A percentile compares a stretch with the other conserved stretches of the same genome.
Conservation (phyloP, 2,888 invertebrate genomes). For the Dynastes hyllus region DNA sequence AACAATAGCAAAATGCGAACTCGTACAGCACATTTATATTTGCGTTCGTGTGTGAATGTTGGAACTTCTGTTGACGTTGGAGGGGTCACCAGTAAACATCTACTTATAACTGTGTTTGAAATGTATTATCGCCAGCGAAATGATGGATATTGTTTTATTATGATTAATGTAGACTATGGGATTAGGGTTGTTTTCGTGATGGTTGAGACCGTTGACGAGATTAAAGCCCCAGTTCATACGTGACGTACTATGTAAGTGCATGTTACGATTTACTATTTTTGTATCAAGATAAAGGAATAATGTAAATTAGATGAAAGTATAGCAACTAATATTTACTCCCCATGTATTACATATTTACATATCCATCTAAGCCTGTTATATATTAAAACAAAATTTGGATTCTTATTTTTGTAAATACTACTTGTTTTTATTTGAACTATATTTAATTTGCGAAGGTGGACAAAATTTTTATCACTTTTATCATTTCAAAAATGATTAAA, state of each 20-base stretch:
- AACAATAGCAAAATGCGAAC: conserved; percentile 63
- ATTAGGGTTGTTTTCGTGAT: conserved; percentile 56
- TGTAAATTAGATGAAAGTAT: background rate
- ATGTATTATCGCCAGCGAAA: conserved; percentile 64
- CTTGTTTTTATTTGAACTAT: too few relatives aligned
- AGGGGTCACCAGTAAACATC: conserved; percentile 64
- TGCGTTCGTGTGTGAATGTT: conserved; percentile 4
- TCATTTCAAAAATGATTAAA: too few relatives aligned
- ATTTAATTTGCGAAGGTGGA: too few relatives aligned
- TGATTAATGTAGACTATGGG: conserved; percentile 63
- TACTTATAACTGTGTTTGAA: conserved; percentile 64
- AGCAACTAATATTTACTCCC: background rate
- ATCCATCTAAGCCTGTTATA: too few relatives aligned
- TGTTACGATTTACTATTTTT: background rate
- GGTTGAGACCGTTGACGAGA: conserved; percentile 30
- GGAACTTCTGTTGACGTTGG: background rate
- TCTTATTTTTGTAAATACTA: too few relatives aligned
- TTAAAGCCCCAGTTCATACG: conserved; percentile 2
- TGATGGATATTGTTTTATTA: conserved; percentile 65
- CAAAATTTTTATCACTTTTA: too few relatives aligned
- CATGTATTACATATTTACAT: background rate
- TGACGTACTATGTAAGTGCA: background rate
- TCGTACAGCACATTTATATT: background rate
- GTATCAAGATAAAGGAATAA: background rate
- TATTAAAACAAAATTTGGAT: too few relatives aligned